Evolutionary conservation across 2,888 invertebrate genomes (phyloP).

Genomic region (Sesia bembeciformis): DNA sequence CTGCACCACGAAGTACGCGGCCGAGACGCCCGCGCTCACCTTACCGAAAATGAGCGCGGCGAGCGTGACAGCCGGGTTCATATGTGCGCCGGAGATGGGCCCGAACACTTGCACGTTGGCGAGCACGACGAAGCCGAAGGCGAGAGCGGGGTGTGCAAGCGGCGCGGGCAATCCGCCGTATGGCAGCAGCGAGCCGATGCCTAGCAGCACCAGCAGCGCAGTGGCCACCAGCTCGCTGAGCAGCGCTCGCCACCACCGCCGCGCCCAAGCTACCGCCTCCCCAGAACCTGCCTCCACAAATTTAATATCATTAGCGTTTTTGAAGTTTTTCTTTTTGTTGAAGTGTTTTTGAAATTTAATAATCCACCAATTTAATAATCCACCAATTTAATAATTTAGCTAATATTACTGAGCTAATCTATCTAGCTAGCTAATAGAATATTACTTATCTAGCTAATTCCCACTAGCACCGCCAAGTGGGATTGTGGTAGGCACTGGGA

Average conservation of each 20-base stretch:
- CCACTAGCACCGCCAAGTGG: too few relatives aligned
- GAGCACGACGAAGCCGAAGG: constrained; percentile 49
- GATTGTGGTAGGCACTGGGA: too few relatives aligned
- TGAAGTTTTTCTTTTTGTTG: too few relatives aligned
- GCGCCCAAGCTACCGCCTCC: constrained; percentile 21
- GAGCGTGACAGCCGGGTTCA: constrained; percentile 85
- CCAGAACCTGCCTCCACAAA: not conserved
- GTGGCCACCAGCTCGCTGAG: constrained; percentile 44
- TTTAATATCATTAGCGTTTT: too few relatives aligned
- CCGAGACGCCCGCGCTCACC: constrained; percentile 40
- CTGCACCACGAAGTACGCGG: constrained; percentile 41
- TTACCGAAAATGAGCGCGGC: constrained; percentile 74
- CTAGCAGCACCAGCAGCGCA: constrained; percentile 53
- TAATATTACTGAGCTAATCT: too few relatives aligned
- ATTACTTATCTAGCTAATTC: too few relatives aligned
- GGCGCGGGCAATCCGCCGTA: constrained; percentile 12
- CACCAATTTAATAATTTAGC: too few relatives aligned
- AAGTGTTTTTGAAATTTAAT: too few relatives aligned
- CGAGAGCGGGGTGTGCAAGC: constrained; percentile 45
- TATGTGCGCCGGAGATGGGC: constrained; percentile 83
- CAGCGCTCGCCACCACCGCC: constrained; percentile 51
- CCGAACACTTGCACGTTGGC: constrained; percentile 70
- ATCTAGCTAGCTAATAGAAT: too few relatives aligned
- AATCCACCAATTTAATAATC: too few relatives aligned
- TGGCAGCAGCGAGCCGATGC: constrained; percentile 32